These are phyloP conservation scores for Acipenser oxyrinchus DNA, from an alignment of 2,797 vertebrate species.

Conservation along the genomic window DNA sequence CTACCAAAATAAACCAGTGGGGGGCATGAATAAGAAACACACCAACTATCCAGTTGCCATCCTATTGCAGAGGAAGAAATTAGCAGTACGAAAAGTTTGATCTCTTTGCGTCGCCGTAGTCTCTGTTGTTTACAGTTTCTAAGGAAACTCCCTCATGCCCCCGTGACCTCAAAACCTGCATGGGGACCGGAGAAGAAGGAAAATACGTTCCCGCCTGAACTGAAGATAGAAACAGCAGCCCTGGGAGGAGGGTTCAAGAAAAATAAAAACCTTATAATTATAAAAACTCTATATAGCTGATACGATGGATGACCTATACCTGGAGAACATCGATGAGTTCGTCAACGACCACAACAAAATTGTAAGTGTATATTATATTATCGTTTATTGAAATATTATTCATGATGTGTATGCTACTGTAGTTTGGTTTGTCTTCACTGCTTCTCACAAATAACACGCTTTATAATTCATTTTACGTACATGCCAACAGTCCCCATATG, in stretches of 20 bases:
- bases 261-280: not conserved
- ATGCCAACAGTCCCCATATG: too few relatives aligned
- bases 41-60: too few relatives aligned
- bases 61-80: too few relatives aligned
- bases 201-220: conserved; percentile 15
- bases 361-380: conserved; percentile 51
- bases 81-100: conserved; percentile 1
- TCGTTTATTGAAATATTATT: fast-evolving
- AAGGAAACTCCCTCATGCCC: conserved; percentile 1
- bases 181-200: not conserved
- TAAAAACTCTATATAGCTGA: not conserved
- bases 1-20: too few relatives aligned
- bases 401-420: not conserved
- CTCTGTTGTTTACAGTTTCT: conserved; percentile 3
- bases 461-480: too few relatives aligned
- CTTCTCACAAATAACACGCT: too few relatives aligned
- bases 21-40: too few relatives aligned
- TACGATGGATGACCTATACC: conserved; percentile 80
- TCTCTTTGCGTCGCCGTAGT: conserved; percentile 6
- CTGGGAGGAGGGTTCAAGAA: not conserved
- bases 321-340: conserved; percentile 91
- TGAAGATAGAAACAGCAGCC: not conserved
- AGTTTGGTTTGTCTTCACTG: not conserved
- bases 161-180: not conserved
- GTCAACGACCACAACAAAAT: conserved; percentile 88